phyloP scores from a whole-genome alignment of 2,888 invertebrate genomes.

The Cactoblastis cactorum region DNA sequence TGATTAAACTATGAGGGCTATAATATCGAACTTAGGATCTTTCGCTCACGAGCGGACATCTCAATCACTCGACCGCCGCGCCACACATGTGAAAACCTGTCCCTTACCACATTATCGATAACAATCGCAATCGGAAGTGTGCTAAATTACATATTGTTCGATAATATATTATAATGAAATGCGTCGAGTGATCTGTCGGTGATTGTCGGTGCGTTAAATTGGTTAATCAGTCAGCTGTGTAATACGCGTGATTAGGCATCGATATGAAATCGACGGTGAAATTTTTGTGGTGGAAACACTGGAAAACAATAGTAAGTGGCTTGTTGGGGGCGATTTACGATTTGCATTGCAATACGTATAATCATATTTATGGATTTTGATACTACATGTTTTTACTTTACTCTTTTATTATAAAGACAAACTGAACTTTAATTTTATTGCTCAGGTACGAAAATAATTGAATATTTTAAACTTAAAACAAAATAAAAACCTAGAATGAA shows the following conservation, averaged over 20 bases:
- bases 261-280: slow-evolving; percentile 62
- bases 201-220: slow-evolving; percentile 67
- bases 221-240: slow-evolving; percentile 73
- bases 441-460: too few species aligned
- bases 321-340: slow-evolving; percentile 13
- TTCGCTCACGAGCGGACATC: slow-evolving; percentile 16
- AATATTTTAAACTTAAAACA: too few species aligned
- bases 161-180: slow-evolving; percentile 71
- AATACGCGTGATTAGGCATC: slow-evolving; percentile 63
- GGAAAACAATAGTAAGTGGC: slow-evolving; percentile 11
- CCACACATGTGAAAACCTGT: slow-evolving; percentile 43
- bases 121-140: slow-evolving; percentile 48
- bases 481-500: too few species aligned
- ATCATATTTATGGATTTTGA: too few species aligned
- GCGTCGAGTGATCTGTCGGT: slow-evolving; percentile 48
- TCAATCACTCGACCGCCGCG: background rate
- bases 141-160: slow-evolving; percentile 68
- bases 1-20: too few species aligned
- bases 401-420: too few species aligned
- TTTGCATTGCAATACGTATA: background rate
- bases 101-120: slow-evolving; percentile 26
- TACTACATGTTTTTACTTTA: too few species aligned
- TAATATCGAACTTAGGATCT: too few species aligned
- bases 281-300: slow-evolving; percentile 39
- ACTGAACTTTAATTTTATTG: too few species aligned